These are phyloP conservation scores for Acromyrmex heyeri DNA, from an alignment of 1,140 invertebrate species.

Conservation along the genomic window DNA sequence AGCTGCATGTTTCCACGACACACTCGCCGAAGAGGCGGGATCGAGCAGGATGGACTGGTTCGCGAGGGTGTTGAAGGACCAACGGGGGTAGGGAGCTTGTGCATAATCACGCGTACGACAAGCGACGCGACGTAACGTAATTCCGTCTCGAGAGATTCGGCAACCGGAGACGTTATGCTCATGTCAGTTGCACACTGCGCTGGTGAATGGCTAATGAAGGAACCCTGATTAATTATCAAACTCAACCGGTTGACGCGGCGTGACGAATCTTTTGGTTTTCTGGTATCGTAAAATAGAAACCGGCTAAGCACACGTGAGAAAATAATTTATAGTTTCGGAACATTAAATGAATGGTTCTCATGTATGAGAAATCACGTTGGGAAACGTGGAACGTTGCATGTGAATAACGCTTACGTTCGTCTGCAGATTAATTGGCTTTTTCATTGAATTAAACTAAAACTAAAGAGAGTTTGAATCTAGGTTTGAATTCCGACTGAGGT, in stretches of 20 bases:
- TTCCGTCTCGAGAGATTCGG: slow-evolving; percentile 66
- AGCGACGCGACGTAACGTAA: slow-evolving; percentile 52
- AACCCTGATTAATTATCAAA: slow-evolving; percentile 48
- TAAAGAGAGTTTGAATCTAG: too few species aligned
- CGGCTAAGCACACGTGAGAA: background rate
- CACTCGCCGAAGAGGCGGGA: slow-evolving; percentile 10
- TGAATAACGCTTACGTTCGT: background rate
- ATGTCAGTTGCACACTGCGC: slow-evolving; percentile 61
- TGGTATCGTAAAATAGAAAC: slow-evolving; percentile 7
- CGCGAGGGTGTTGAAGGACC: background rate
- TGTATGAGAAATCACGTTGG: background rate
- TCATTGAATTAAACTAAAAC: background rate
- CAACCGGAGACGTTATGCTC: slow-evolving; percentile 39
- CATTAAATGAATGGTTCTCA: background rate
- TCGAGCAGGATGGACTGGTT: background rate
- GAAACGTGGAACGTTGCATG: background rate
- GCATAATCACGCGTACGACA: slow-evolving; percentile 67
- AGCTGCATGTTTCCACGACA: slow-evolving; percentile 7
- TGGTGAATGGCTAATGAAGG: slow-evolving; percentile 19
- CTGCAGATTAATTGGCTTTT: slow-evolving; percentile 3
- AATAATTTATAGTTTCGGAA: slow-evolving; percentile 48
- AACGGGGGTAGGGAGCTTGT: background rate
- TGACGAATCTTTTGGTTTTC: slow-evolving; percentile 27
- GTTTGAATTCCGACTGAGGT: too few species aligned
- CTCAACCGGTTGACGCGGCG: background rate